Base-by-base conservation (phyloP, 2,113 vertebrate species). In the Tragelaphus strepsiceros region DNA sequence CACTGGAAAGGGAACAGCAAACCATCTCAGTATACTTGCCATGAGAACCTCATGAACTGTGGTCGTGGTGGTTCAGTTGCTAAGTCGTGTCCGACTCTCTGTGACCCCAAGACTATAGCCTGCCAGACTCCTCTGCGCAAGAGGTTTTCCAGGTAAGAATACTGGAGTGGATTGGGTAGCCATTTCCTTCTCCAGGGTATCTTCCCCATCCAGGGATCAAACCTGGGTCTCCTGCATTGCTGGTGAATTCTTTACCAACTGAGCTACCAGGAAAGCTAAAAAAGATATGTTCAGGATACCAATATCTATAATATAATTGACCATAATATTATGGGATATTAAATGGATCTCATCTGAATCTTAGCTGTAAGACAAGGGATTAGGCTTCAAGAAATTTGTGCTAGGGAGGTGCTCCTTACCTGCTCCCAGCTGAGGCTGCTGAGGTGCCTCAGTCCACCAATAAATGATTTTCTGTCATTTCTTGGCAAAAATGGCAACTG, bases 401-500 rank as follows among this genome's bases (percentile, higher is more conserved):
- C 77, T 93, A 89, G 43, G 43, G 43, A 43, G 43, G 43, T 43
- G 43, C 43, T 43, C 43, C 43, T 43, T 43, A 43, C 43, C 43
- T 43, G 43, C 43, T 43, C 43, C 43, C 43, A 6, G 43, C 43
- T 43, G 43, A 43, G 43, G 43, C 43, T 43, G 43, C 43, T 43
- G 43, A 43, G 43, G 43, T 43, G 43, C 43, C 43, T 43, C 43
- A 43, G 43, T 43, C 43, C 43, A 43, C 43, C 43, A 43, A 43
- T 43, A 43, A 43, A 43, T 43, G 99, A 99, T 99, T 98, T 98
- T 99, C 97, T 98, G 98, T 83, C 98, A 98, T 91, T 99, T 99
- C 84, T 94, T 99, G 74, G 82, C 98, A 97, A 99, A 99, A 99
- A 99, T 99, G 99, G 99, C 99, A 89, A 98, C 99, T 86, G 99